Conservation (phyloP, 1,140 invertebrate species). For the Babylonia areolata region DNA sequence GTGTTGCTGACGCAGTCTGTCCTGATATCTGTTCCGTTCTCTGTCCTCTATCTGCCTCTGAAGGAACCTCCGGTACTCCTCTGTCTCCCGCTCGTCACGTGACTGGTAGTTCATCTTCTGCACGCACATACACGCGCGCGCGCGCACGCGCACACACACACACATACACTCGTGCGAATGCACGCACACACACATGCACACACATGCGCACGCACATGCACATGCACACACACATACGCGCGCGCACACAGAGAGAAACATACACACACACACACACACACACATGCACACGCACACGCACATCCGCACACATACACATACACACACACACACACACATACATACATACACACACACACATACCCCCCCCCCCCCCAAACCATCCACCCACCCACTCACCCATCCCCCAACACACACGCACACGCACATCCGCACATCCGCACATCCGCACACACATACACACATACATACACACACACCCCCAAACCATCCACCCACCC, state of each 20-base stretch:
- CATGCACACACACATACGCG: background rate
- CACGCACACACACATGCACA: conserved; percentile 3
- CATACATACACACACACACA: conserved; percentile 16
- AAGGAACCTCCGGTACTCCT: too few relatives aligned
- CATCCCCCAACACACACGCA: background rate
- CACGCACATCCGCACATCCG: background rate
- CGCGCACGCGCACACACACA: background rate
- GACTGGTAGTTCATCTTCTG: too few relatives aligned
- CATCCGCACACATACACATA: background rate
- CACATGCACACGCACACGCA: background rate
- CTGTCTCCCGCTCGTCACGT: too few relatives aligned
- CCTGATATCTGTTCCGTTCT: too few relatives aligned
- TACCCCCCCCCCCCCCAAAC: background rate
- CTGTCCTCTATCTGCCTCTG: too few relatives aligned
- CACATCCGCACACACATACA: background rate
- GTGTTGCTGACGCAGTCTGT: too few relatives aligned
- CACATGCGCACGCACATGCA: background rate
- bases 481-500: background rate
- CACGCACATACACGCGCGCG: background rate
- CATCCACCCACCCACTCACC: background rate
- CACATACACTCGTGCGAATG: background rate
- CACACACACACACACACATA: background rate
- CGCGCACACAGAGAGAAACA: background rate
- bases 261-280: background rate
- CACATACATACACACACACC: background rate